Evolutionary conservation across 2,888 invertebrate genomes (phyloP).

Genomic region (Bugula neritina): DNA sequence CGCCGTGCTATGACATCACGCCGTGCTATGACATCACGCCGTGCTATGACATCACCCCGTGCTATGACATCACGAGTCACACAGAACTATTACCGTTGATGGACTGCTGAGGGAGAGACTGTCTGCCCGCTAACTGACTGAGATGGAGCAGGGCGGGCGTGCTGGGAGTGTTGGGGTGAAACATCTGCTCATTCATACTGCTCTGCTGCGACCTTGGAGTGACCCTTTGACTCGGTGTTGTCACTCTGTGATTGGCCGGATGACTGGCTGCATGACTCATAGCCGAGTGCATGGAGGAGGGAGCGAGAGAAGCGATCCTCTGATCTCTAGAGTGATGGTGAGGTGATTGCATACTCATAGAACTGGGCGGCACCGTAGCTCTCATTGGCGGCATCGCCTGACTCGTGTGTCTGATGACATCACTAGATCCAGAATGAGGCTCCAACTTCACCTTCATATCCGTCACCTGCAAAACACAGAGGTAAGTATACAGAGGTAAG

Average conservation of each 20-base stretch:
- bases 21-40: no score
- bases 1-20: no score
- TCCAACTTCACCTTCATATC: background rate
- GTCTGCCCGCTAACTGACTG: slow-evolving; percentile 12
- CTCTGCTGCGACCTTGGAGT: slow-evolving; percentile 14
- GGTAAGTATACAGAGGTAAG: no score
- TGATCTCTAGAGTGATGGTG: slow-evolving; percentile 9
- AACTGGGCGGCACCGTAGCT: background rate
- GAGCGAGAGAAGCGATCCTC: background rate
- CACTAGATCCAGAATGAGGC: background rate
- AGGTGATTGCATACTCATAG: slow-evolving; percentile 12
- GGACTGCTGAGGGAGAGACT: background rate
- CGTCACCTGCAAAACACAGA: no score
- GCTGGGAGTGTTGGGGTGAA: background rate
- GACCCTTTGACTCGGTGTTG: slow-evolving; percentile 18
- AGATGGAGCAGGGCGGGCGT: slow-evolving; percentile 10
- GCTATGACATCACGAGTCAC: no score
- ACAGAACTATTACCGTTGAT: background rate
- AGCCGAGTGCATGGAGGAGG: background rate
- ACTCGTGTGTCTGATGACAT: slow-evolving; percentile 16
- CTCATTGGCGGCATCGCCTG: background rate
- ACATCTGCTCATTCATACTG: background rate
- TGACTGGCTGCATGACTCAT: background rate
- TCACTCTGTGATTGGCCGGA: background rate
- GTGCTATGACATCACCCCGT: no score